Evolutionary conservation across 2,888 invertebrate species (phyloP).

Genomic region (Helobdella robusta): DNA sequence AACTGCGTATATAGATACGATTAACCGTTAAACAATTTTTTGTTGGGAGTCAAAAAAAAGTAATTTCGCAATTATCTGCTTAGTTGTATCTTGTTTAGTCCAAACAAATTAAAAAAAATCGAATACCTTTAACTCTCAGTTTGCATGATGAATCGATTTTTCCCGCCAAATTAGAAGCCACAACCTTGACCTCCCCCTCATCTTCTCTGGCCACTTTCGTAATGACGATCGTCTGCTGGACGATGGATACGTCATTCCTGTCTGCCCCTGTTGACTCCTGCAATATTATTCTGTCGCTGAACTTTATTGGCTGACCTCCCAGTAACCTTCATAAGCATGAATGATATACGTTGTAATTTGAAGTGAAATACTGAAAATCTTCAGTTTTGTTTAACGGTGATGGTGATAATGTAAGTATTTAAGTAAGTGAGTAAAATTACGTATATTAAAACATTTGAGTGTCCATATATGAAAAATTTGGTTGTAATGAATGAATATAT

Average conservation of each 20-base stretch:
- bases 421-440: neutral
- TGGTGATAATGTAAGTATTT: neutral
- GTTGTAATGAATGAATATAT: too few relatives aligned
- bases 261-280: neutral
- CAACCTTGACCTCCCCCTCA: conserved; percentile 7
- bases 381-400: too few relatives aligned
- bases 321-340: too few relatives aligned
- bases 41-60: too few relatives aligned
- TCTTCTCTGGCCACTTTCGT: neutral
- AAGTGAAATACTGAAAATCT: too few relatives aligned
- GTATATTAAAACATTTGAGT: neutral
- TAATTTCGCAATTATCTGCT: too few relatives aligned
- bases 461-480: neutral
- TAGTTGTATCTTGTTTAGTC: too few relatives aligned
- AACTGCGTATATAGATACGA: too few relatives aligned
- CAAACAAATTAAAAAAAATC: too few relatives aligned
- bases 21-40: too few relatives aligned
- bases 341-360: too few relatives aligned
- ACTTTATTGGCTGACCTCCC: too few relatives aligned
- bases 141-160: neutral
- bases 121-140: conserved; percentile 6
- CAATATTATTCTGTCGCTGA: neutral
- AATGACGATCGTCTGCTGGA: neutral
- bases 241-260: neutral
- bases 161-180: neutral